Evolutionary conservation across 2,113 vertebrate species (phyloP), one percentile per base, ranked within the genome.

Genomic region (Lichenostomus cassidix): DNA sequence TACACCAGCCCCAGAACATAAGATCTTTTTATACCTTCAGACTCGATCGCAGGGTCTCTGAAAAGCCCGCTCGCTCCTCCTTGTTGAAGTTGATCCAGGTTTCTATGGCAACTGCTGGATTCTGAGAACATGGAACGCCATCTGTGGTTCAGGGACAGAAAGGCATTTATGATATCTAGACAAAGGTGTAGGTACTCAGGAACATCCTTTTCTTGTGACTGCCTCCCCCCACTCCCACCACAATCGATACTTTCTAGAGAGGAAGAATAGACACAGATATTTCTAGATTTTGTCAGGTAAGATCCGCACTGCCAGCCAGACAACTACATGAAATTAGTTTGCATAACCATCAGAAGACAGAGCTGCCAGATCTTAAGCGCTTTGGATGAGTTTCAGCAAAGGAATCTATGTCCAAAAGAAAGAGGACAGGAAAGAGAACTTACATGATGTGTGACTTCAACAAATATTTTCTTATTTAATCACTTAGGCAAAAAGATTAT

Each of bases 71-170:
- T 92, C 99, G 98, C 90, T 99, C 99, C 71, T 99, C 99, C 97
- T 99, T 99, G 97, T 99, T 99, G 97, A 99, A 98, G 96, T 98
- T 99, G 95, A 99, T 99, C 99, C 99, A 99, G 7, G 99, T 98
- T 94, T 99, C 98, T 55, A 99, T 99, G 49, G 99, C 99, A 95
- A 96, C 96, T 28, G 97, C 98, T 81, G 99, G 99, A 95, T 99
- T 99, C 98, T 99, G 99, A 90, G 99, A 99, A 96, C 97, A 99
- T 1, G 99, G 99, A 93, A 99, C 99, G 17, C 99, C 99, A 98
- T 99, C 99, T 99, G 95, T 2, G 17, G 94, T 95, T 87, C 25
- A 50, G 70, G 92, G 64, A 87, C 63, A 96, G 92, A 89, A 86
- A 89, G 25, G 60, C 92, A 87, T 64, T 81, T 96, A 73, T 46